phyloP scores from a whole-genome alignment of 2,113 vertebrate species.

The Columba janthina region DNA sequence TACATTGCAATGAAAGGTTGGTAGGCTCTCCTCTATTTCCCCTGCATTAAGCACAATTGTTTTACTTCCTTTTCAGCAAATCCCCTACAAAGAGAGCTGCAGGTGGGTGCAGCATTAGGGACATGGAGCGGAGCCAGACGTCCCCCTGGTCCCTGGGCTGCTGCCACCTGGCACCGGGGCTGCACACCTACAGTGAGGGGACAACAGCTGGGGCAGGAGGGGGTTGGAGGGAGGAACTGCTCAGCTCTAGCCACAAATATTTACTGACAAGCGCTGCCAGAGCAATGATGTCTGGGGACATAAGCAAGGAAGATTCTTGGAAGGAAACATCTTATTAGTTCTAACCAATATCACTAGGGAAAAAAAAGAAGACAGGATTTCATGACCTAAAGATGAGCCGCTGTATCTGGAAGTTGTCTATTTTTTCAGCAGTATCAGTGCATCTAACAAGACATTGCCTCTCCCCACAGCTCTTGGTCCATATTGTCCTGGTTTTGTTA shows the following conservation, averaged over 20 bases:
- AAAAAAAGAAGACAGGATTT: not conserved
- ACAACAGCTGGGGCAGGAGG: not conserved
- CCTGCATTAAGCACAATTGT: not conserved
- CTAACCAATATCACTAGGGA: not conserved
- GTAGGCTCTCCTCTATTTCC: not conserved
- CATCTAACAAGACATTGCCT: not conserved
- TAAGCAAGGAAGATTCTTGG: not conserved
- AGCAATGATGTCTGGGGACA: not conserved
- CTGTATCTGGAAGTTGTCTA: not conserved
- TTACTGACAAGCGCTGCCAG: not conserved
- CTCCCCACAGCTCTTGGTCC: not conserved
- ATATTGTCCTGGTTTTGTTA: too few relatives aligned
- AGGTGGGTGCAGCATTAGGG: not conserved
- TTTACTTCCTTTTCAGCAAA: constrained; percentile 1
- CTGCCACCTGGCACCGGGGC: not conserved
- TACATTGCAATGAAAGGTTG: not conserved
- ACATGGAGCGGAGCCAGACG: not conserved
- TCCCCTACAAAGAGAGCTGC: not conserved
- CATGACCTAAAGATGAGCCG: not conserved
- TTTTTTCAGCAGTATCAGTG: not conserved
- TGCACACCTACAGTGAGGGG: fast-evolving
- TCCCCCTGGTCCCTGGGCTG: not conserved
- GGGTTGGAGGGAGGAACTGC: fast-evolving
- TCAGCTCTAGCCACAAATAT: not conserved
- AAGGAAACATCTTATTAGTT: not conserved